Conservation (phyloP, 2,888 invertebrate genomes). For the Leptinotarsa peninsularis region DNA sequence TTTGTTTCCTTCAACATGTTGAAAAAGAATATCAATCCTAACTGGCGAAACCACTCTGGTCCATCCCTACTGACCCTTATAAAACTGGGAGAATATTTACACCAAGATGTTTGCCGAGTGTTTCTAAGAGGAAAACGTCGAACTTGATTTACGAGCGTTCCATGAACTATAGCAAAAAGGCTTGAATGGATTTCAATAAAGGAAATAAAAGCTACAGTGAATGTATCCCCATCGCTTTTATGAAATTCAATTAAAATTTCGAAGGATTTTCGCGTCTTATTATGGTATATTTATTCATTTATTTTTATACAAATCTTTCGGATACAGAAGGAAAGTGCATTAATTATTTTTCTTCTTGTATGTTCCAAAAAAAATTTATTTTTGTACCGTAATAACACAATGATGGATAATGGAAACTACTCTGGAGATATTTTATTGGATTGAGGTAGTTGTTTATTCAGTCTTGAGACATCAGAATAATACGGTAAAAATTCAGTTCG, state of each 20-base stretch:
- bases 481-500: no score
- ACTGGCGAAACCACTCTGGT: background rate
- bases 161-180: background rate
- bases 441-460: no score
- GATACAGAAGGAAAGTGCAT: conserved; percentile 17
- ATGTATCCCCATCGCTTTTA: conserved; percentile 15
- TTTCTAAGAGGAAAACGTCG: conserved; percentile 7
- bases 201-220: conserved; percentile 12
- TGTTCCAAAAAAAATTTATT: conserved; percentile 3
- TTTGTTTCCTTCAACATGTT: background rate
- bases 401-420: background rate
- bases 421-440: background rate
- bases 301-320: background rate
- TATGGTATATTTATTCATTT: background rate
- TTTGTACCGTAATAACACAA: background rate
- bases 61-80: conserved; percentile 2
- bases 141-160: background rate
- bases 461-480: no score
- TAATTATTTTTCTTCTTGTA: conserved; percentile 4
- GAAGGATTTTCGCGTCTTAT: conserved; percentile 3
- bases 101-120: background rate
- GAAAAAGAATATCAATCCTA: background rate
- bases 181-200: conserved; percentile 20
- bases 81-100: background rate
- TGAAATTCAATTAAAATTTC: conserved; percentile 26